phyloP scores from a whole-genome alignment of 2,113 vertebrate genomes.

The Silurus glanis region DNA sequence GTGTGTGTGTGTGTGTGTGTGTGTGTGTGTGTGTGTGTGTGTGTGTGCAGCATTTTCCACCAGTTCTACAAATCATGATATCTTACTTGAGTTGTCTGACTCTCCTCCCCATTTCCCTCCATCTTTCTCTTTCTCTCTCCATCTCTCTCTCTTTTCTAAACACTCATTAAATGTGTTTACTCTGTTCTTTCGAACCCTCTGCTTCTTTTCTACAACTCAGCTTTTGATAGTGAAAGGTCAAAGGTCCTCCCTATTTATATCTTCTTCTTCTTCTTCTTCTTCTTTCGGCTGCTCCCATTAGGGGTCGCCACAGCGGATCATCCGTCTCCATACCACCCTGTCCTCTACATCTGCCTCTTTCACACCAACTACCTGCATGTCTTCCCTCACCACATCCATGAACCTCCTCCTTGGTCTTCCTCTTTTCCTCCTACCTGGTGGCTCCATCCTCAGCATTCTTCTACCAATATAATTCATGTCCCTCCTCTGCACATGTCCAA shows the following conservation, averaged over 20 bases:
- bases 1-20: neutral
- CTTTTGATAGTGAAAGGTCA: neutral
- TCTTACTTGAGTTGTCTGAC: neutral
- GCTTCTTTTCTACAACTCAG: neutral
- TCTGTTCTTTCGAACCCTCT: neutral
- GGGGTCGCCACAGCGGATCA: too few species aligned
- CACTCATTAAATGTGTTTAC: neutral
- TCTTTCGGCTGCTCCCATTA: too few species aligned
- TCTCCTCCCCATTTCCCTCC: neutral
- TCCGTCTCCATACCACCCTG: too few species aligned
- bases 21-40: neutral
- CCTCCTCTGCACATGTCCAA: too few species aligned
- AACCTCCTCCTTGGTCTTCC: too few species aligned
- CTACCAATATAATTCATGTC: too few species aligned
- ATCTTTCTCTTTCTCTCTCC: neutral
- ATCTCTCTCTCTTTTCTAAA: neutral
- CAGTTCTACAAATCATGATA: neutral
- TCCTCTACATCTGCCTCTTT: too few species aligned
- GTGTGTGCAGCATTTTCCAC: neutral
- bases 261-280: too few species aligned
- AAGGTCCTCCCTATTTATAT: neutral
- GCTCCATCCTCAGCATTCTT: too few species aligned
- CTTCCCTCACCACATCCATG: too few species aligned
- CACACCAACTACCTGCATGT: too few species aligned
- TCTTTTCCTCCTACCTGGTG: too few species aligned